Base-by-base conservation (phyloP, 1,140 invertebrate genomes). In the Bombus pyrosoma region DNA sequence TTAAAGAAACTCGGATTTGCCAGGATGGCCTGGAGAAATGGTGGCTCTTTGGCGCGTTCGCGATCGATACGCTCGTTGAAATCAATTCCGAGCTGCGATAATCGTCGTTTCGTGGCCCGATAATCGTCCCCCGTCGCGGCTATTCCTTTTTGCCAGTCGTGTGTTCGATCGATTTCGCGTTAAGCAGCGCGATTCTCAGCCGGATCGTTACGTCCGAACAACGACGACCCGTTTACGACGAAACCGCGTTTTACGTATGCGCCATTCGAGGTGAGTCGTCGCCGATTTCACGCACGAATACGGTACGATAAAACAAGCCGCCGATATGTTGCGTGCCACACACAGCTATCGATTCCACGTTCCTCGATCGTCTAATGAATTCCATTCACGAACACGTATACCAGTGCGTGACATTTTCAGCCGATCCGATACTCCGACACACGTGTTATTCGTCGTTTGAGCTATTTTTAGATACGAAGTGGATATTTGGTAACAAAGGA, bases 1-100 rank as follows among this genome's bases (percentile, higher is more conserved):
- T 85, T 80, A 64, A 84, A 79, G 82, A 32, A 79, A 64, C 43
- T 80, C 39, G 66, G 72, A 84, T 84, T 84, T 57, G 39, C 75
- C 41, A 28, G 37, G 47, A 72, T 68, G 77, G 37, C 28, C 15
- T 8, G 53, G 32, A 15, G 53, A 18, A 66, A 39, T 53, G 15
- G 28, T 0, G 66, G 47, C 39, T 79, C n/a, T 53, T 32, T 34
- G 53, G 47, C 69, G 37, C 53, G 53, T 66, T 32, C 12, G 37
- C 83, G 83, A 85, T 80, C 77, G 83, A 80, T 59, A 71, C 68
- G 68, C 83, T 85, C 76, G 83, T 85, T 72, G 41, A 53, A 85
- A 80, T 85, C 83, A 80, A 85, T 85, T 72, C 22, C 66, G 37
- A 13, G 15, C 53, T 18, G 53, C 47, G 82, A 71, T 84, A 84